Evolutionary conservation across 2,888 invertebrate genomes (phyloP), one percentile per base, ranked within the genome.

Genomic region (Metallyticus violacea): DNA sequence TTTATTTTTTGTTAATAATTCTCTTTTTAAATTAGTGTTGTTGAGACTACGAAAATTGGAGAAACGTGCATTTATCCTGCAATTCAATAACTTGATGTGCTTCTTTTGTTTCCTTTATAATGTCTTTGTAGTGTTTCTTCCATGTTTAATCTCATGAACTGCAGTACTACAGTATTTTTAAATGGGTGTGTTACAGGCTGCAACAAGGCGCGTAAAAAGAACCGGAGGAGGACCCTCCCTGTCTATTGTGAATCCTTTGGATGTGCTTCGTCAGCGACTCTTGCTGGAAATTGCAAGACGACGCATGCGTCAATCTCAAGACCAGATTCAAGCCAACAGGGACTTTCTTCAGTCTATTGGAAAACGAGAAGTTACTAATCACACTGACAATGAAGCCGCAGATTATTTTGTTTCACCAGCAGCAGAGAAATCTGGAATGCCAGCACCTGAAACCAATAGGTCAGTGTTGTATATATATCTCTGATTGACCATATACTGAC

Each of bases 211-310:
- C 4, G 88, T 86, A 79, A 88, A 87, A 87, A 80, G 88, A 77
- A 86, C 85, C 62, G 86, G 86, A 6, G 82, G 62, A 9, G 91
- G 91, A 2, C 91, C 91, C 6, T 96, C 96, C 22, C 93, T 97
- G 89, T 97, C 97, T 89, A 97, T 97, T 92, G 96, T 96, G 90
- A 97, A 97, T 93, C 96, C 97, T 0, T 93, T 97, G 93, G 97
- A 97, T 91, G 97, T 97, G 84, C 93, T 97, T 80, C 94, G 97
- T 88, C 96, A 97, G 91, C 94, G 97, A 90, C 94, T 97, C 82
- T 92, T 97, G 88, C 92, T 97, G 89, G 97, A 97, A 92, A 95
- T 97, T 89, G 96, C 96, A 25, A 94, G 97, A 90, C 95, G 97
- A 91, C 96, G 96, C 93, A 96, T 96, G 93, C 94, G 95, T 89